phyloP scores from a whole-genome alignment of 2,113 vertebrate species.

The Carollia perspicillata region DNA sequence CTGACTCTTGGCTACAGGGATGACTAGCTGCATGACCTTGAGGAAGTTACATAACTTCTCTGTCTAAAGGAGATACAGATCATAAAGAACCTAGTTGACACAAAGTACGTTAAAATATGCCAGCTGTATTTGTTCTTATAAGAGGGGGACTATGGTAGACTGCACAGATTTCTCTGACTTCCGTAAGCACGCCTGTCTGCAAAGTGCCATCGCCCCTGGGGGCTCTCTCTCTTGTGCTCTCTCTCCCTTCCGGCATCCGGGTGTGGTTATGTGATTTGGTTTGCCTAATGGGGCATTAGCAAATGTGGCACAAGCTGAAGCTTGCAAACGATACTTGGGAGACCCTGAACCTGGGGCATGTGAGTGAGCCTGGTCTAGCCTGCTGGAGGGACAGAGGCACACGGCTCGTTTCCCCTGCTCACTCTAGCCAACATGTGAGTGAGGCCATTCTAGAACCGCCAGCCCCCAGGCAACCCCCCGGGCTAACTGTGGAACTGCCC shows the following conservation, averaged over 20 bases:
- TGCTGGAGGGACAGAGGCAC: not conserved
- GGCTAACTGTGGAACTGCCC: not conserved
- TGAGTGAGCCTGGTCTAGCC: not conserved
- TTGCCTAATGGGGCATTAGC: not conserved
- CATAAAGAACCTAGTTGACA: not conserved
- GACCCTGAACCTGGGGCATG: not conserved
- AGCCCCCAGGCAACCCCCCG: not conserved
- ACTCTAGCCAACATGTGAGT: not conserved
- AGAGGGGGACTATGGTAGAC: not conserved
- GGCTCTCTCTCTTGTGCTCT: not conserved
- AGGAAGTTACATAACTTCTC: conserved; percentile 26
- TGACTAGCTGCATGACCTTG: not conserved
- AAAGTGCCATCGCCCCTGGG: not conserved
- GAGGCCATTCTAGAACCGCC: not conserved
- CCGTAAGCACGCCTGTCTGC: not conserved
- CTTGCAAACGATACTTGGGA: not conserved
- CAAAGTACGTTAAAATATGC: not conserved
- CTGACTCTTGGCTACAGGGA: not conserved
- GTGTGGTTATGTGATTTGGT: not conserved
- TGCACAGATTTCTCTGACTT: not conserved
- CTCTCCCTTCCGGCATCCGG: not conserved
- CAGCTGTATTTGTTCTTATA: not conserved
- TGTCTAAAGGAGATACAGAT: not conserved
- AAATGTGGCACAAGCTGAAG: not conserved
- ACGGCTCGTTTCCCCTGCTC: not conserved